Conservation (phyloP, 2,888 invertebrate genomes). For the Caenorhabditis drosophilae region DNA sequence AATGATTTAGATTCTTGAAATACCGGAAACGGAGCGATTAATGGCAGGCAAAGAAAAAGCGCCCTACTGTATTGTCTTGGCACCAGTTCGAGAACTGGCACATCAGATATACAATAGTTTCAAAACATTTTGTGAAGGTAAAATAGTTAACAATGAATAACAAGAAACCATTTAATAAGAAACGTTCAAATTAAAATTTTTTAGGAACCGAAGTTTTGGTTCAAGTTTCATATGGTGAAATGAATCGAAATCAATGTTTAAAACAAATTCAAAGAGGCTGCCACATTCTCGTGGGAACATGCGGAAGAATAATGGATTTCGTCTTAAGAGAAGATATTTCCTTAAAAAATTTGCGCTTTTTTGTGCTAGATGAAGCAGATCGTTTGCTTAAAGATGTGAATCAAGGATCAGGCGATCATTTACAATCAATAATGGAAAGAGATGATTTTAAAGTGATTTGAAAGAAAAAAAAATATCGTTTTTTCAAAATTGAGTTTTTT, state of each 20-base stretch:
- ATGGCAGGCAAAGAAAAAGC: not conserved
- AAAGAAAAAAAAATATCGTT: no score
- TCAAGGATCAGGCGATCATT: constrained; percentile 25
- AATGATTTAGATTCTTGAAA: constrained; percentile 8
- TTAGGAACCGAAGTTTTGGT: constrained; percentile 35
- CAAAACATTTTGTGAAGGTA: constrained; percentile 2
- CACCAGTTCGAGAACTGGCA: constrained; percentile 89
- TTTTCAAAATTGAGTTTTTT: not conserved
- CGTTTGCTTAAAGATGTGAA: constrained; percentile 81
- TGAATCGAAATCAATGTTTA: not conserved
- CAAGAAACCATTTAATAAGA: no score
- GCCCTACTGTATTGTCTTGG: constrained; percentile 77
- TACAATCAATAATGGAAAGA: no score
- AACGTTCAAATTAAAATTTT: not conserved
- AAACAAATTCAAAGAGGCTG: constrained; percentile 72
- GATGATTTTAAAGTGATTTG: no score
- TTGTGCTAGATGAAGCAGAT: constrained; percentile 85
- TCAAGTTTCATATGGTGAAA: constrained; percentile 47
- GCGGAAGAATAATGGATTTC: constrained; percentile 78
- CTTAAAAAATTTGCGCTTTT: constrained; percentile 74
- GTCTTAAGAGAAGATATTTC: constrained; percentile 69
- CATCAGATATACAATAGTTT: constrained; percentile 78
- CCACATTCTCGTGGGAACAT: constrained; percentile 80
- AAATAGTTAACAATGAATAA: constrained; percentile 1
- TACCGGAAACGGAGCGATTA: not conserved